phyloP scores from a whole-genome alignment of 1,140 invertebrate genomes.

The Hypothenemus hampei region DNA sequence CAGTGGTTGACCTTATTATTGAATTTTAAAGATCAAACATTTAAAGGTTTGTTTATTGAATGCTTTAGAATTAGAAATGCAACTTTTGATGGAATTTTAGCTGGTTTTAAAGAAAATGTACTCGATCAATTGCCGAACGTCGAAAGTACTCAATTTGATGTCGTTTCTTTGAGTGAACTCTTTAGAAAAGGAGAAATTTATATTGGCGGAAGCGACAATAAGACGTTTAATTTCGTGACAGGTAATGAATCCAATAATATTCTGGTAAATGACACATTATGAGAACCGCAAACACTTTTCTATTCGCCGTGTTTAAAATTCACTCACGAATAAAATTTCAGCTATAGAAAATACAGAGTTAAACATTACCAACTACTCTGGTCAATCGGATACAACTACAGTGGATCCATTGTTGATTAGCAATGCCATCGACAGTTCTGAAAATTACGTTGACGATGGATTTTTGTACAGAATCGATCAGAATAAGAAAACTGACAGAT shows the following conservation, averaged over 20 bases:
- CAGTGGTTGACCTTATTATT: conserved; percentile 66
- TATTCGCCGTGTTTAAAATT: too few relatives aligned
- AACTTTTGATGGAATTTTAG: not conserved
- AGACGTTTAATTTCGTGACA: conserved; percentile 41
- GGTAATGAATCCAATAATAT: conserved; percentile 3
- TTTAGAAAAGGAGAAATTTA: conserved; percentile 43
- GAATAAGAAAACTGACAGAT: conserved; percentile 47
- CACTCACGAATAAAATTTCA: too few relatives aligned
- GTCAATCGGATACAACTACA: conserved; percentile 41
- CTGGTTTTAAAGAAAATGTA: conserved; percentile 48
- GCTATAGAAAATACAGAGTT: conserved; percentile 32
- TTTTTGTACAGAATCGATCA: conserved; percentile 39
- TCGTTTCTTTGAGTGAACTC: conserved; percentile 55
- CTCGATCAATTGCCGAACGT: conserved; percentile 49
- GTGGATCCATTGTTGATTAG: conserved; percentile 33
- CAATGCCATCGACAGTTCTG: conserved; percentile 37
- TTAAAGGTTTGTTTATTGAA: conserved; percentile 45
- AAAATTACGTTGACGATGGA: conserved; percentile 32
- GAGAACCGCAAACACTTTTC: too few relatives aligned
- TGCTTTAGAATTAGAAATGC: not conserved
- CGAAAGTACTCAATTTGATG: conserved; percentile 49
- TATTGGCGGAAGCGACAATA: conserved; percentile 41
- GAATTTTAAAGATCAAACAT: conserved; percentile 50
- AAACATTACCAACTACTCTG: conserved; percentile 45
- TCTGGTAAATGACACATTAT: not conserved